Evolutionary conservation across 1,140 invertebrate genomes (phyloP), one percentile per base, ranked within the genome.

Genomic region (Pogonomyrmex barbatus): DNA sequence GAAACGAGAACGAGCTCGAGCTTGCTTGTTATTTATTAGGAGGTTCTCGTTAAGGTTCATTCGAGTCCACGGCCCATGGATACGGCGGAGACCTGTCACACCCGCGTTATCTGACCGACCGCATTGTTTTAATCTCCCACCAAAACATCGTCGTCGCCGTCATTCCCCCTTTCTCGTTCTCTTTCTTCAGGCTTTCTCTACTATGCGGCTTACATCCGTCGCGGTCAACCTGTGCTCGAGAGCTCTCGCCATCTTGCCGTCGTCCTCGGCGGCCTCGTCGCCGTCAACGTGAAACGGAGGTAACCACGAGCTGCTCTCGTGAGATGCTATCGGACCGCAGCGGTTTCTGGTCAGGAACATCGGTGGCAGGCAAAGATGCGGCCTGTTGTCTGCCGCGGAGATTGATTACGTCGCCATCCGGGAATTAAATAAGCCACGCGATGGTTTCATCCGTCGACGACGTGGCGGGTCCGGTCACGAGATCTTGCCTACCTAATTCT

Each of bases 1-100:
- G 76, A 81, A 50, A 87, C 78, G 75, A 82, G 63, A 78, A 85
- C 65, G 78, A 70, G 65, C 86, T 88, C 83, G 83, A 90, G 86
- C 83, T 90, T 63, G 88, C 58, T 78, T 78, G 93, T 93, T 93
- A 94, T 94, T 94, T 94, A 94, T 94, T 93, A 92, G 92, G 84
- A 91, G 89, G 88, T 89, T 89, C 91, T 94, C 92, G 92, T 93
- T 93, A 92, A 90, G 88, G 85, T 87, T 86, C 87, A 90, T 90
- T 87, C 88, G 50, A 87, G 65, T 91, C 91, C 87, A 81, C 75
- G 79, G 88, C 82, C 87, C 68, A 70, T 73, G 89, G 79, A 83
- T 90, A 82, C 87, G 54, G 33, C 85, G 65, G 8, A 88, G 91
- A 89, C 86, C 91, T 92, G 92, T 92, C 88, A 91, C 92, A 91